These are phyloP conservation scores for Scaptomyza pallida DNA, from an alignment of 1,140 invertebrate species.

Conservation along the genomic window DNA sequence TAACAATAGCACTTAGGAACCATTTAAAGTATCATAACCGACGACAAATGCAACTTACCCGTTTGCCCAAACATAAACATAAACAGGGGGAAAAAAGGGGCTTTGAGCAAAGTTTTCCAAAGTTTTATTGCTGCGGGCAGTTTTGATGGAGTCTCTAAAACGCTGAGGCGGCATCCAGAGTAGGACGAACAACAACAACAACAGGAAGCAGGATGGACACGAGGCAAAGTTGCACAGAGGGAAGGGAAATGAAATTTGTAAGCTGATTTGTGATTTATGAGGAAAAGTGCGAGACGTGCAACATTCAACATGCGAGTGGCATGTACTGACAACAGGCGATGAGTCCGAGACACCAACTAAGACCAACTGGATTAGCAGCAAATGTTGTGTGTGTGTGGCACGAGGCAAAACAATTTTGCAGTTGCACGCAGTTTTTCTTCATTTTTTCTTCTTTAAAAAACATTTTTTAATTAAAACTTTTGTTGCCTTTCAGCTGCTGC, in stretches of 20 bases:
- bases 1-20: neutral
- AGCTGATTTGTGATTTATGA: conserved; percentile 69
- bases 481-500: conserved; percentile 30
- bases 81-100: neutral
- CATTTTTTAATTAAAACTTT: conserved; percentile 80
- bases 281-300: conserved; percentile 5
- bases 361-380: conserved; percentile 29
- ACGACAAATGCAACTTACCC: conserved; percentile 1
- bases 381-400: neutral
- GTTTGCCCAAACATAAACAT: neutral
- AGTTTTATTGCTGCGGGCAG: conserved; percentile 48
- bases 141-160: conserved; percentile 31
- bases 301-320: conserved; percentile 25
- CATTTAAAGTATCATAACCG: neutral
- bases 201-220: neutral
- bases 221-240: conserved; percentile 24
- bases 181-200: neutral
- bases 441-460: conserved; percentile 16
- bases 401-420: conserved; percentile 22
- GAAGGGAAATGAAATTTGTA: conserved; percentile 71
- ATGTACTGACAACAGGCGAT: conserved; percentile 26
- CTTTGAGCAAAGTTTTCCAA: conserved; percentile 30
- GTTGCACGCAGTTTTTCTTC: conserved; percentile 35
- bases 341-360: conserved; percentile 2
- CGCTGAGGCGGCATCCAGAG: conserved; percentile 2